Evolutionary conservation across 1,140 invertebrate species (phyloP).

Genomic region (Cydia pomonella): DNA sequence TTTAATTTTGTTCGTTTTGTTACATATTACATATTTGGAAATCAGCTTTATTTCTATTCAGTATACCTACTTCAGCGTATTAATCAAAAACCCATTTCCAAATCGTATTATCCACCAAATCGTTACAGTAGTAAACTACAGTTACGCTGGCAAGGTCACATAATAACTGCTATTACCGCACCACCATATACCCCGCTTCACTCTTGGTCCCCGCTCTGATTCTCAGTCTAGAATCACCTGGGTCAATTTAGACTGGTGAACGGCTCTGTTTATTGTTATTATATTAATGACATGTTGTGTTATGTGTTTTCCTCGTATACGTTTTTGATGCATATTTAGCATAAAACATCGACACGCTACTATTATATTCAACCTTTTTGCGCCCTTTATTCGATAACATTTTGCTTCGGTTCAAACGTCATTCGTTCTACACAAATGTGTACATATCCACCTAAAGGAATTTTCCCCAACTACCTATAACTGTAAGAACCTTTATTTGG

Average conservation of each 20-base stretch:
- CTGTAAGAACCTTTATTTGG: too few species aligned
- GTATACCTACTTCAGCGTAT: too few species aligned
- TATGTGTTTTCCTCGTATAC: neutral
- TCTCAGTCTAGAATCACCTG: neutral
- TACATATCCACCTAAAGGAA: too few species aligned
- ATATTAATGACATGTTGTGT: neutral
- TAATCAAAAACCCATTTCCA: too few species aligned
- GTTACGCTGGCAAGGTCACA: conserved; percentile 38
- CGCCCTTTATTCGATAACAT: too few species aligned
- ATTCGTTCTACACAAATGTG: too few species aligned
- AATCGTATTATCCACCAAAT: neutral
- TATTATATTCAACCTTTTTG: neutral
- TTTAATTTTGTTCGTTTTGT: too few species aligned
- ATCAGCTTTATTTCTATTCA: too few species aligned
- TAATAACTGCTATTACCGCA: conserved; percentile 45
- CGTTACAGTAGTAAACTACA: neutral
- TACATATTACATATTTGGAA: too few species aligned
- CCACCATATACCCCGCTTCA: conserved; percentile 9
- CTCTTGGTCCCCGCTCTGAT: neutral
- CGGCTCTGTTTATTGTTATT: conserved; percentile 1
- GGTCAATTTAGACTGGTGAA: neutral
- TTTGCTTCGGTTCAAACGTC: too few species aligned
- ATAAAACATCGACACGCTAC: neutral
- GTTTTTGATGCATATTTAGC: neutral
- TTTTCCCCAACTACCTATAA: too few species aligned